Conservation (phyloP, 1,140 invertebrate genomes). For the Drosophila nigrodunni region DNA sequence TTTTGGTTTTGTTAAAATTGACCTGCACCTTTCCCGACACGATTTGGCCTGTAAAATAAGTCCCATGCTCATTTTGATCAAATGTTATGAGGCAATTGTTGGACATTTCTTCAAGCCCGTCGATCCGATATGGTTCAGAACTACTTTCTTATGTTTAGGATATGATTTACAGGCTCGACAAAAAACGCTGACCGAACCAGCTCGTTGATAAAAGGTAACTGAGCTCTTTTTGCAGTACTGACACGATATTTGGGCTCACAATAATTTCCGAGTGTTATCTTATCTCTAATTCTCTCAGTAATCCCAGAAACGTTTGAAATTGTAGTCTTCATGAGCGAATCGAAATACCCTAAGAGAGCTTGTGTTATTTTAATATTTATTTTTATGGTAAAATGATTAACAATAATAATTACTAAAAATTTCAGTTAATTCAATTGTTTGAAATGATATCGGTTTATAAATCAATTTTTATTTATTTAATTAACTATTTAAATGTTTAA, state of each 20-base stretch:
- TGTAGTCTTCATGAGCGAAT: background rate
- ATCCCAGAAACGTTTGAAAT: conserved; percentile 24
- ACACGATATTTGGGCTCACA: conserved; percentile 18
- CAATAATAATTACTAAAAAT: background rate
- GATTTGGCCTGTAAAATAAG: conserved; percentile 86
- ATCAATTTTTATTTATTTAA: too few species aligned
- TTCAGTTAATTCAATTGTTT: background rate
- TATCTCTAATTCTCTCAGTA: conserved; percentile 35
- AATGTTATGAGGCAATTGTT: conserved; percentile 85
- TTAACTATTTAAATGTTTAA: too few species aligned
- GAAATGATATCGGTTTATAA: background rate
- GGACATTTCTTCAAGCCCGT: conserved; percentile 49
- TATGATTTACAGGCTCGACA: background rate
- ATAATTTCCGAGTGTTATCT: conserved; percentile 32
- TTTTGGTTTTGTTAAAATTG: conserved; percentile 85
- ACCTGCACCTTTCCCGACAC: conserved; percentile 85
- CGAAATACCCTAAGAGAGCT: background rate
- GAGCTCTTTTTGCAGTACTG: conserved; percentile 30
- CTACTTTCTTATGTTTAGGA: background rate
- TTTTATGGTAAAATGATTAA: background rate
- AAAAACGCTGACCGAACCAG: conserved; percentile 43
- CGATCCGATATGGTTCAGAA: background rate
- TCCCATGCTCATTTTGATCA: conserved; percentile 85
- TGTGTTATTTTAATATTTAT: conserved; percentile 8
- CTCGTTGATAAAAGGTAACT: conserved; percentile 55